Base-by-base conservation (phyloP, 2,113 vertebrate species). In the Notothenia coriiceps region DNA sequence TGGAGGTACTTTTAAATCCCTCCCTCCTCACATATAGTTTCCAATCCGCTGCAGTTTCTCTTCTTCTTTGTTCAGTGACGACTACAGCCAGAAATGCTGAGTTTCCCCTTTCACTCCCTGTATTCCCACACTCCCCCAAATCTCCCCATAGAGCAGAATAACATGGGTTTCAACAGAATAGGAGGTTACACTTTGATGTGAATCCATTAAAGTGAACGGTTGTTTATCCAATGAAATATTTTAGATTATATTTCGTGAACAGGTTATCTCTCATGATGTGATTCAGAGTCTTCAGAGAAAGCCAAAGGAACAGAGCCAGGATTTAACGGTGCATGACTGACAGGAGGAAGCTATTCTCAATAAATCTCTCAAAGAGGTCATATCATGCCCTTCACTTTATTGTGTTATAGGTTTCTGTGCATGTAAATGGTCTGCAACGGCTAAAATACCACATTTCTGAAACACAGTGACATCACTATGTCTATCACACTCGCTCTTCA, bases 1-100 rank as follows among this genome's bases (percentile, higher is more conserved):
- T 20, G 57, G 17, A 5, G 6, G 40, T 47, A 33, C 35, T 7
- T 40, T 51, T n/a, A 13, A 40, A 14, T 20, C 20, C 57, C 17
- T 50, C 11, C 57, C 7, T 59, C 52, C 46, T 40, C 0, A 47
- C 11, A n/a, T 55, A 29, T 0, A 0, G 11, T 79, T 73, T 72
- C 52, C 13, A 22, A 11, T 60, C 25, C 1, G 29, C 61, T 29
- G 67, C 64, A 64, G 70, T 85, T 89, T 61, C 70, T 62, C 77
- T 84, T 74, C 77, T 84, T 74, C 67, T 80, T 63, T 67, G 33
- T 70, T 57, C 74, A 15, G 64, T 43, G 51, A 64, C 13, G 15
- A 52, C 3, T 67, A 1, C 2, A 49, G 46, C 13, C 56, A 69
- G 44, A 80, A 69, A 43, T 6, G 54, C 73, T 80, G 72, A 80